Base-by-base conservation (phyloP, 1,140 invertebrate species). In the Drosophila miranda region DNA sequence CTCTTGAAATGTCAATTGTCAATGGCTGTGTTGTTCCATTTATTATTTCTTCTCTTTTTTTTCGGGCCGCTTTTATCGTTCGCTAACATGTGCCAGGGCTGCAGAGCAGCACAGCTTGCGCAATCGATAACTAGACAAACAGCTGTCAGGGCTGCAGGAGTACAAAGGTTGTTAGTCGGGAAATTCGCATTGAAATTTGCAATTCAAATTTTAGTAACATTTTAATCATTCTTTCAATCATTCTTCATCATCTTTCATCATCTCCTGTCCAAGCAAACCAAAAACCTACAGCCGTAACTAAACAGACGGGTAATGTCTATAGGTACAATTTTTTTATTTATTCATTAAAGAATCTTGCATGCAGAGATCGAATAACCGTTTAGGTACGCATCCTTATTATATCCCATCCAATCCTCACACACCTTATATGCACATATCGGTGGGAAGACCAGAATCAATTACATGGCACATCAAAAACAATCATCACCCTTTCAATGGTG, bases 51-150 rank as follows among this genome's bases (percentile, higher is more conserved):
- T 7, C 8, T 43, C 21, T 46, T 14, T 21, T 30, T 43, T 52
- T 43, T 58, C 53, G 14, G 59, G 38, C 53, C 51, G 76, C 61
- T 43, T 58, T 56, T 54, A 54, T 68, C 64, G 62, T 38, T 11
- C 2, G 50, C 14, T 43, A 7, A 14, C 62, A 43, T 50, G 34
- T 9, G 11, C 56, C 19, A 78, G 75, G 75, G 75, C 61, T 68
- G 49, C 41, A 45, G 23, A 34, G 26, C 4, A 8, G 8, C 11
- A 16, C 1, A 38, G 34, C 11, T 38, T 38, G 34, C 34, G 34
- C 46, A 54, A 58, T 58, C 76, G 75, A 75, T 78, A 62, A 55
- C 7, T 51, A 9, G 34, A 38, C 34, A 38, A 38, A 19, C 30
- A 16, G 4, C 16, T 11, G 6, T 16, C 61, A 78, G 69, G 75